These are phyloP conservation scores for Brachylomia viminalis DNA, from an alignment of 2,888 invertebrate species.

Conservation along the genomic window DNA sequence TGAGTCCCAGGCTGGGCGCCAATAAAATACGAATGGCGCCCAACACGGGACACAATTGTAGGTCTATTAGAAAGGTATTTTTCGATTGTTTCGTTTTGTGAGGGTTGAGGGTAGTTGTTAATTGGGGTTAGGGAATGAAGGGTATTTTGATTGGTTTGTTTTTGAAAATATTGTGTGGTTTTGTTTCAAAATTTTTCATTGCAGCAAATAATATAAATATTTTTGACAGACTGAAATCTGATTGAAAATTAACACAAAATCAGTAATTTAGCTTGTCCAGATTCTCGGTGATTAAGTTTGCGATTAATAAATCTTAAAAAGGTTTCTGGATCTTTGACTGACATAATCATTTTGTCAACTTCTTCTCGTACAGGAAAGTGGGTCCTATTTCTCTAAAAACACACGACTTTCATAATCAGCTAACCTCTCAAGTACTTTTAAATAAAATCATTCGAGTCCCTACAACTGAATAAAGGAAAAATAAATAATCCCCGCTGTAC, in stretches of 20 bases:
- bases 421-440: not conserved
- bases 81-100: conserved; percentile 52
- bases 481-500: not conserved
- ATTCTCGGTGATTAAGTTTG: not conserved
- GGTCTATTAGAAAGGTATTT: conserved; percentile 50
- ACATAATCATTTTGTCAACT: not conserved
- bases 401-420: not conserved
- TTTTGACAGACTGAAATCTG: not conserved
- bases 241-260: not conserved
- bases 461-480: not conserved
- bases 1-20: conserved; percentile 42
- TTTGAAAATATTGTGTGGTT: not conserved
- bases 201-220: not conserved
- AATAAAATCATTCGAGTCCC: not conserved
- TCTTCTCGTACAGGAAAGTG: not conserved
- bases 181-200: not conserved
- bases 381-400: not conserved
- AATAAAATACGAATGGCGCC: conserved; percentile 49
- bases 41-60: conserved; percentile 48
- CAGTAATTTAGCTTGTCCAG: not conserved
- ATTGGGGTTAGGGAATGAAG: conserved; percentile 31
- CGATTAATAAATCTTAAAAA: not conserved
- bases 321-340: not conserved
- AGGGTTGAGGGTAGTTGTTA: conserved; percentile 36
- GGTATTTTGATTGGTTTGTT: conserved; percentile 15